Base-by-base conservation (phyloP, 1,140 invertebrate species). In the Popillia japonica region DNA sequence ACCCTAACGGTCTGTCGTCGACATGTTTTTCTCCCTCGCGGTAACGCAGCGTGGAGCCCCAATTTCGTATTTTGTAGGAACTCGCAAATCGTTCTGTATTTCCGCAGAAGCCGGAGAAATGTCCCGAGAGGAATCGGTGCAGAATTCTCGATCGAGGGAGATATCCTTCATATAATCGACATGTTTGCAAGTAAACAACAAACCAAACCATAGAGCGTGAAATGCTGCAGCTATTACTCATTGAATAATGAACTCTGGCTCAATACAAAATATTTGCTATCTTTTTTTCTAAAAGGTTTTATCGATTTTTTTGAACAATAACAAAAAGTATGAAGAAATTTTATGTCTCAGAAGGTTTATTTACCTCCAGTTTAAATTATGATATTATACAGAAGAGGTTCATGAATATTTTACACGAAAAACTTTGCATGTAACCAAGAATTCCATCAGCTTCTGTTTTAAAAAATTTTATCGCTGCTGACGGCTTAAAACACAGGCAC, bases 1-100 rank as follows among this genome's bases (percentile, higher is more conserved):
- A 55, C 48, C 48, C 48, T 17, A n/a, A 55, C 48, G 48, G 48
- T 55, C 48, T 55, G 48, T 55, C 48, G 48, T 55, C 48, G 48
- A 14, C 48, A 17, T 17, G 48, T 55, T 55, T 55, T 55, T 55
- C 48, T 17, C 48, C 48, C 48, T 7, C 17, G 48, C 48, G n/a
- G 48, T n/a, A 55, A 55, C 48, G 48, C 48, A 3, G 27, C 27
- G 48, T 55, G 48, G 48, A 55, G 48, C 48, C 14, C 14, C 48
- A 55, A 55, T 55, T 55, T 55, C 48, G n/a, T 55, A 55, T 55
- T 55, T 55, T 55, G 48, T 17, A 55, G 48, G 48, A 55, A 55
- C 48, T 55, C 48, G 48, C 48, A 55, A 55, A 55, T 55, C 48
- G 48, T 55, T 55, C 48, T 14, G 14, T 55, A 55, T 55, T 55